Percentiles rank a stretch among this genome's conserved stretches.
These are phyloP conservation scores for Metopia argyrocephala DNA, from an alignment of 2,888 invertebrate genomes.

Conservation along the genomic window DNA sequence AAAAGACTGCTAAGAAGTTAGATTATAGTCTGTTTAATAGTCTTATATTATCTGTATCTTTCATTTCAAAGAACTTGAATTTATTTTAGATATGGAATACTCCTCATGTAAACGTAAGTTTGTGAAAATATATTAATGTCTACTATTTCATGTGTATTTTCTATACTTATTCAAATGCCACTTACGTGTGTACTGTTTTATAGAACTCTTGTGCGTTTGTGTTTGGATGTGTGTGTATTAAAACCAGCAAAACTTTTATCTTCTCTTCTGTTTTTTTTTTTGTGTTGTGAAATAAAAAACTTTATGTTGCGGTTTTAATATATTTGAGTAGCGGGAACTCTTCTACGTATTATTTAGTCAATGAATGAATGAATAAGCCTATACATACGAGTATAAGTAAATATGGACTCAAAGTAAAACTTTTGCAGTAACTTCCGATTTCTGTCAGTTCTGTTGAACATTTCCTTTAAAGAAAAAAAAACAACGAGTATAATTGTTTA, in stretches of 20 bases:
- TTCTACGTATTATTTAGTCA: not conserved
- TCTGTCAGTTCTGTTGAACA: slow-evolving; percentile 57
- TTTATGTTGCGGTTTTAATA: slow-evolving; percentile 45
- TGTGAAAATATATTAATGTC: too few relatives aligned
- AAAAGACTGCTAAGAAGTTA: too few relatives aligned
- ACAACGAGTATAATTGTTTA: too few relatives aligned
- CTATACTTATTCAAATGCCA: too few relatives aligned
- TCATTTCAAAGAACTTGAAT: too few relatives aligned
- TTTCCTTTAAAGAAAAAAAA: slow-evolving; percentile 48
- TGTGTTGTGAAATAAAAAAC: slow-evolving; percentile 30
- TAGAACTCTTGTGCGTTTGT: too few relatives aligned
- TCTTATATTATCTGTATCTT: too few relatives aligned
- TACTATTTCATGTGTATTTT: too few relatives aligned
- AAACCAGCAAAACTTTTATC: slow-evolving; percentile 41
- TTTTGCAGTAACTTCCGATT: slow-evolving; percentile 61
- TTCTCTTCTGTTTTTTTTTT: slow-evolving; percentile 8
- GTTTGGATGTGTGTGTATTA: not conserved
- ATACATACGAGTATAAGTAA: not conserved
- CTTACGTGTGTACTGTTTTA: too few relatives aligned
- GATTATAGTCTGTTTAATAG: too few relatives aligned
- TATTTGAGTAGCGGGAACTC: not conserved
- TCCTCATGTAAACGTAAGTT: too few relatives aligned
- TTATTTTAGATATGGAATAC: too few relatives aligned
- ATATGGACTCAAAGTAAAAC: slow-evolving; percentile 11
- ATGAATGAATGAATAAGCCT: not conserved